These are phyloP conservation scores for Acheta domesticus DNA, from an alignment of 2,888 invertebrate genomes.

Conservation along the genomic window DNA sequence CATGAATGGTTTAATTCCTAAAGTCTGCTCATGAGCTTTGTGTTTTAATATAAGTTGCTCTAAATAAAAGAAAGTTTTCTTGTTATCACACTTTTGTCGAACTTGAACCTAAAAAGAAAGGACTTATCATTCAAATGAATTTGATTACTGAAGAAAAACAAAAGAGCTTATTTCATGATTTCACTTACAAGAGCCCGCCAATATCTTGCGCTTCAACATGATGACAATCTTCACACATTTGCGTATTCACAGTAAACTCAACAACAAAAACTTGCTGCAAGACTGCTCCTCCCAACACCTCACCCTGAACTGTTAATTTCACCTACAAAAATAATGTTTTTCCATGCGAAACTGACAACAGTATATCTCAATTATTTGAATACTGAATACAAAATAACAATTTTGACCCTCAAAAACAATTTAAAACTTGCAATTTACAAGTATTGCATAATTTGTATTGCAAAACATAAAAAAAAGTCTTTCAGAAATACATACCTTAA, in stretches of 20 bases:
- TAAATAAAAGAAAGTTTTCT: constrained; percentile 95
- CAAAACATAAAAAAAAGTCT: background rate
- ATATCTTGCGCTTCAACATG: constrained; percentile 95
- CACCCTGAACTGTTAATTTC: constrained; percentile 91
- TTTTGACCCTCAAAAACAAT: too few species aligned
- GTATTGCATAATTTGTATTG: background rate
- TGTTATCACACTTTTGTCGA: constrained; percentile 82
- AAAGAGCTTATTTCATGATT: background rate
- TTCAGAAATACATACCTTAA: constrained; percentile 63
- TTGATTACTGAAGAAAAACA: background rate
- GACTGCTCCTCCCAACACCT: constrained; percentile 85
- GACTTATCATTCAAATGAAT: background rate
- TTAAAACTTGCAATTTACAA: too few species aligned
- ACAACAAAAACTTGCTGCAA: constrained; percentile 94
- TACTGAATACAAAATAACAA: too few species aligned
- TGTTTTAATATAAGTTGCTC: constrained; percentile 97
- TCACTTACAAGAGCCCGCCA: constrained; percentile 77
- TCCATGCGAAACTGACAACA: too few species aligned
- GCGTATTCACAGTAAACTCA: constrained; percentile 84
- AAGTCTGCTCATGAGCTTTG: constrained; percentile 82
- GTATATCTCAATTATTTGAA: too few species aligned
- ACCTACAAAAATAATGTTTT: constrained; percentile 49
- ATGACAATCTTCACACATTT: constrained; percentile 98
- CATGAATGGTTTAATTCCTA: constrained; percentile 83
- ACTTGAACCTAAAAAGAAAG: constrained; percentile 68